A percentile compares a stretch with the other conserved stretches of the same genome.
phyloP scores from a whole-genome alignment of 2,113 vertebrate genomes.

The Zosterops borbonicus region DNA sequence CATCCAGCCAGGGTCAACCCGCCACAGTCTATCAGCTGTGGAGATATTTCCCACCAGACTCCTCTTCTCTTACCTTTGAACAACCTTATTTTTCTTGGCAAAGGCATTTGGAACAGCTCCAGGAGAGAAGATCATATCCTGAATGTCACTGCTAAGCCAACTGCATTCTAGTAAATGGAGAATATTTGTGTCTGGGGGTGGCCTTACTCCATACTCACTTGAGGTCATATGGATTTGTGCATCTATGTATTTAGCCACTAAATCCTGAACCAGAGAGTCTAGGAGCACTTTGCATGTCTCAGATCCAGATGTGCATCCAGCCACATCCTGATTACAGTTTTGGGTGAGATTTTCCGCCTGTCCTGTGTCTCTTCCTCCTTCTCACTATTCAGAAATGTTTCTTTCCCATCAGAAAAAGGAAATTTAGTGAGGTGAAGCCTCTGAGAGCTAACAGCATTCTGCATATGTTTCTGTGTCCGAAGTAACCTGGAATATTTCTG shows the following conservation, averaged over 20 bases:
- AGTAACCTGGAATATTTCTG: background rate
- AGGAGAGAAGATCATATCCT: rapidly evolving
- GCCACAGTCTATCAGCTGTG: background rate
- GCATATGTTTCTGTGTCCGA: background rate
- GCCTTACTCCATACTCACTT: background rate
- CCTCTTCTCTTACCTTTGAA: background rate
- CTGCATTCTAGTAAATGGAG: background rate
- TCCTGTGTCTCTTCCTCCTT: background rate
- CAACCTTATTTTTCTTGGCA: background rate
- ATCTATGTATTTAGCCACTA: no score
- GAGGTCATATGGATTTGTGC: background rate
- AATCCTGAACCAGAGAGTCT: background rate
- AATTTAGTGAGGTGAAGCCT: background rate
- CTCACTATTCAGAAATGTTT: background rate
- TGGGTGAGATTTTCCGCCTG: background rate
- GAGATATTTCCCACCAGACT: background rate
- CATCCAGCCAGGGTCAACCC: background rate
- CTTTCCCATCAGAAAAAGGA: background rate
- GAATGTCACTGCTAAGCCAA: background rate
- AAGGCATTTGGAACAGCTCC: background rate
- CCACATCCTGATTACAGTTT: background rate
- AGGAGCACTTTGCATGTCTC: background rate
- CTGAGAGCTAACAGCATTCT: rapidly evolving
- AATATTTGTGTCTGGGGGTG: background rate
- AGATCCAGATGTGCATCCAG: background rate